Conservation (phyloP, 2,113 vertebrate genomes). For the Talpa occidentalis region DNA sequence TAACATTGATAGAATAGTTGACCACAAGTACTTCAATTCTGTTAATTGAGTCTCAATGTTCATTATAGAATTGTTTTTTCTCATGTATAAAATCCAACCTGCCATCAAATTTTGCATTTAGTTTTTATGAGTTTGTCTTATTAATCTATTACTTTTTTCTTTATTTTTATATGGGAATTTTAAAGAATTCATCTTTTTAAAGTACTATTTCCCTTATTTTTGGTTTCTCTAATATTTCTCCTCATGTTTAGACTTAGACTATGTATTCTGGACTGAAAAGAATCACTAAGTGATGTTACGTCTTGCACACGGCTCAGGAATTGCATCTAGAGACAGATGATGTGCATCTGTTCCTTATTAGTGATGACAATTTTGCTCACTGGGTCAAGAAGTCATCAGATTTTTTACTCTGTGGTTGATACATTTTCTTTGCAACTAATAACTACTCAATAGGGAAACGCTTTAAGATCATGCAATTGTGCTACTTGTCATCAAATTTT, state of each 20-base stretch:
- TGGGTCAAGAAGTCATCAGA: background rate
- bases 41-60: background rate
- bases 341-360: background rate
- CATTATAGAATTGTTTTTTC: background rate
- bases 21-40: background rate
- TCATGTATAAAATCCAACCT: background rate
- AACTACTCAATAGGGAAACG: background rate
- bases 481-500: background rate
- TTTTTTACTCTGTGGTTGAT: background rate
- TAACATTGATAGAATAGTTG: background rate
- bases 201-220: background rate
- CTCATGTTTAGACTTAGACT: background rate
- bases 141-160: background rate
- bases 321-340: background rate
- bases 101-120: background rate
- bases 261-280: background rate
- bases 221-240: background rate
- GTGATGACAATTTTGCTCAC: background rate
- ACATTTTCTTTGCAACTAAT: background rate
- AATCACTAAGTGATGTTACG: background rate
- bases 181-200: background rate
- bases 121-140: background rate
- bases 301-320: background rate
- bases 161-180: background rate
- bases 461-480: background rate